Percentiles rank a stretch among this genome's conserved stretches.
Evolutionary conservation across 2,113 vertebrate genomes (phyloP).

Genomic region (Carassius gibelio): DNA sequence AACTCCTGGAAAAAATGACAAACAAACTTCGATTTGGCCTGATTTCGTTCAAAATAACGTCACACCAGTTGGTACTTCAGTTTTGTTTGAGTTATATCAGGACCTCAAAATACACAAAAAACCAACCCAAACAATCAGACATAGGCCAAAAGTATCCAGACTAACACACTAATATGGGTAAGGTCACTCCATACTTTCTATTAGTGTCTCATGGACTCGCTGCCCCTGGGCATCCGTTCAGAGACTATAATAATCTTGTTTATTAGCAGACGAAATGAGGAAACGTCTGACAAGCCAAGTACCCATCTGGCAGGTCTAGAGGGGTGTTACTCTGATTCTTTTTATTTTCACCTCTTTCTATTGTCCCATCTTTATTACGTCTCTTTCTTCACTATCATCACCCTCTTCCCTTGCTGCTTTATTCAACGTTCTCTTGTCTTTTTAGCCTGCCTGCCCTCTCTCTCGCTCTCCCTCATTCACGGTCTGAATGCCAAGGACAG

Average conservation of each 20-base stretch:
- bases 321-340: slow-evolving; percentile 8
- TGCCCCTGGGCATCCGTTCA: slow-evolving; percentile 23
- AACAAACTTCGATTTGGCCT: too few species aligned
- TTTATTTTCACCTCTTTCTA: slow-evolving; percentile 24
- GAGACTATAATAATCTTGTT: slow-evolving; percentile 56
- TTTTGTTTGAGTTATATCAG: too few species aligned
- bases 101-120: not conserved
- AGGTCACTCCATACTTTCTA: slow-evolving; percentile 44
- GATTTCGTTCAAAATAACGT: too few species aligned
- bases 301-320: slow-evolving; percentile 2
- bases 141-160: not conserved
- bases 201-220: slow-evolving; percentile 40
- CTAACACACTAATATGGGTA: not conserved
- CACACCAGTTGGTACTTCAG: too few species aligned
- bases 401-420: not conserved
- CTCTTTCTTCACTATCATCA: not conserved
- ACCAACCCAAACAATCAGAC: slow-evolving; percentile 12
- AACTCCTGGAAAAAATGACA: too few species aligned
- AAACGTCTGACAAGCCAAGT: slow-evolving; percentile 33
- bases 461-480: not conserved
- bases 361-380: not conserved
- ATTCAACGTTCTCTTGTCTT: not conserved
- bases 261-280: slow-evolving; percentile 44
- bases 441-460: not conserved
- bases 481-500: slow-evolving; percentile 22